Evolutionary conservation across 2,888 invertebrate species (phyloP), one percentile per base, ranked within the genome.

Genomic region (Caenorhabditis doughertyi): DNA sequence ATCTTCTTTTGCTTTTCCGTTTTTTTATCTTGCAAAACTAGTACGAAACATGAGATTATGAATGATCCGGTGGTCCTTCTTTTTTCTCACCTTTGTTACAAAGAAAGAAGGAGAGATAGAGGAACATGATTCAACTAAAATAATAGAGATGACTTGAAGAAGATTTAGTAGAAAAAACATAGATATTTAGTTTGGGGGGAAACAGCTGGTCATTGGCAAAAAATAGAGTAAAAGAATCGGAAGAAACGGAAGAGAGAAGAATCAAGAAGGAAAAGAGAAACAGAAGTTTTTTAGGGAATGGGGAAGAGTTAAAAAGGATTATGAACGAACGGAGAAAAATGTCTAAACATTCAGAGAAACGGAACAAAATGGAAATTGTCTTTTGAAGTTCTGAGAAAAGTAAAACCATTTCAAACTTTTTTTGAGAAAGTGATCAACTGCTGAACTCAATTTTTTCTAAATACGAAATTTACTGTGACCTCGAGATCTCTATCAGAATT

Each of bases 1-100:
- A 47, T 64, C 64, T 47, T 47, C 25, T 27, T 32, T 9, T 49
- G n/a, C n/a, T 18, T 64, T 47, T 49, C 13, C 4, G 7, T 3
- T 18, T 47, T 47, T 47, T 13, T 18, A n/a, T 4, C 18, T 47
- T 47, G 7, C 9, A 23, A 55, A 64, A 74, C 74, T 74, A 74
- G 74, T 74, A 74, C 74, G 74, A 74, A 74, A 74, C 74, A 74
- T 58, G 74, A 74, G 23, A 39, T 47, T n/a, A 72, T 4, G 2
- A 4, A 13, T n/a, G 18, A 47, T 47, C 18, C 21, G 64, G 64
- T 47, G 64, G 64, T 71, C 70, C 42, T 29, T 18, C 42, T 29
- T 18, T 56, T 70, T 58, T 71, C 70, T 47, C 70, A 71, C 58
- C 58, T 71, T 70, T 67, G 42, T 53, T 67, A 51, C 67, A 53